Conservation (phyloP, 1,140 invertebrate genomes). For the Hyles vespertilio region DNA sequence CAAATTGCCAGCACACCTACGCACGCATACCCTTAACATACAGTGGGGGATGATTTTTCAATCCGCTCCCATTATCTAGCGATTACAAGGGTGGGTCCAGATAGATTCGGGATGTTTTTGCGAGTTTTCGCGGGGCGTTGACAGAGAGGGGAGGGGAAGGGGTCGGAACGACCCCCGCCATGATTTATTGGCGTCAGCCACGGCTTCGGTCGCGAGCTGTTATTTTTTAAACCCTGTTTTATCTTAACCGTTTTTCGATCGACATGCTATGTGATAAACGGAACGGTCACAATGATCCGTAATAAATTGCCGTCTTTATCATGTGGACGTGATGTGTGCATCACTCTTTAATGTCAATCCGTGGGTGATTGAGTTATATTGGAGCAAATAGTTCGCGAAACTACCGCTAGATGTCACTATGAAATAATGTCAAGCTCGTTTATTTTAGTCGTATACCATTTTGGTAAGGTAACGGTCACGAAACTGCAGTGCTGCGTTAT, state of each 20-base stretch:
- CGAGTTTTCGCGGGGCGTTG: conserved; percentile 18
- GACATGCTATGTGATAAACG: conserved; percentile 25
- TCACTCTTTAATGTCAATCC: too few relatives aligned
- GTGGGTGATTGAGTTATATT: too few relatives aligned
- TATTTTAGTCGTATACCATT: too few relatives aligned
- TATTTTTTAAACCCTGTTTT: conserved; percentile 39
- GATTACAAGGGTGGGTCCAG: conserved; percentile 44
- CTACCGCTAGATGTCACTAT: too few relatives aligned
- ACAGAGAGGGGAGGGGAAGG: conserved; percentile 18
- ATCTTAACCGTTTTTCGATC: conserved; percentile 32
- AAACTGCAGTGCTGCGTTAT: too few relatives aligned
- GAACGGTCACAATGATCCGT: conserved; percentile 13
- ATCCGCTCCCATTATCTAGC: conserved; percentile 39
- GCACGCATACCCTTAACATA: conserved; percentile 25
- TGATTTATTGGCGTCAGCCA: conserved; percentile 36
- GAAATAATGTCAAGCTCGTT: too few relatives aligned
- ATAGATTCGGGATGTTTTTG: conserved; percentile 40
- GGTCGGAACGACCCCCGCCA: conserved; percentile 23
- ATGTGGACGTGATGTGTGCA: too few relatives aligned
- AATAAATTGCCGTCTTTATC: conserved; percentile 18
- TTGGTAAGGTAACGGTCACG: too few relatives aligned
- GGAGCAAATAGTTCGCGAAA: too few relatives aligned
- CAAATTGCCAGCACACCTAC: background rate
- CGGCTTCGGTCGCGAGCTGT: conserved; percentile 20
- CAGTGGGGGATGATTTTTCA: conserved; percentile 39